A percentile compares a stretch with the other conserved stretches of the same genome.
Conservation (phyloP, 2,797 vertebrate species). For the Austrolebias charrua region DNA sequence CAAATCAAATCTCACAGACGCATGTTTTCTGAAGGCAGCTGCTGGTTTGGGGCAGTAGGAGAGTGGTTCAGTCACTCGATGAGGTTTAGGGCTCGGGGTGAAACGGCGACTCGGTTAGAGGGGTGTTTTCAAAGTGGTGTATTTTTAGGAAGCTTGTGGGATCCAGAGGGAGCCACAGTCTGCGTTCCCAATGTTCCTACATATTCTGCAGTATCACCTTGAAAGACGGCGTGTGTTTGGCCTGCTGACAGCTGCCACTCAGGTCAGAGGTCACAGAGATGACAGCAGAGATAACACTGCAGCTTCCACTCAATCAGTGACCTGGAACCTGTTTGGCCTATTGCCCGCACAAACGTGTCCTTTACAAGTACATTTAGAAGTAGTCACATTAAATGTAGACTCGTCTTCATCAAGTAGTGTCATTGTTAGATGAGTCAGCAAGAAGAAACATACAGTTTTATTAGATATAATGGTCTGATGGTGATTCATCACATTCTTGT, state of each 20-base stretch:
- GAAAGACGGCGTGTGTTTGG: constrained; percentile 53
- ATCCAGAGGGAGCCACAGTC: constrained; percentile 32
- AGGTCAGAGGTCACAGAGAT: constrained; percentile 58
- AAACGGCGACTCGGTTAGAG: constrained; percentile 3
- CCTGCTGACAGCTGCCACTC: constrained; percentile 59
- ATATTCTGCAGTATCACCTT: constrained; percentile 45
- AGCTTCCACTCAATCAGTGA: constrained; percentile 33
- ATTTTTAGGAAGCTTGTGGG: constrained; percentile 53
- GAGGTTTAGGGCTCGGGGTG: constrained; percentile 9
- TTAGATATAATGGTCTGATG: too few species aligned
- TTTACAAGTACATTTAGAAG: background rate
- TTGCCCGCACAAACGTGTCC: background rate
- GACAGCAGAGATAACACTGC: constrained; percentile 39
- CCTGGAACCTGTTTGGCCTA: background rate
- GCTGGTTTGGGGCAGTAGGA: constrained; percentile 22
- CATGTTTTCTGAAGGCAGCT: constrained; percentile 39
- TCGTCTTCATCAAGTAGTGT: too few species aligned
- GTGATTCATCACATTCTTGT: too few species aligned
- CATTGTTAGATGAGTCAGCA: too few species aligned
- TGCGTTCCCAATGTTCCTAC: constrained; percentile 45
- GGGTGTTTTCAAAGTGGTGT: constrained; percentile 31
- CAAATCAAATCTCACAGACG: constrained; percentile 38
- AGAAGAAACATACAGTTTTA: too few species aligned
- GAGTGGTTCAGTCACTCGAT: constrained; percentile 20
- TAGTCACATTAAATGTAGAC: too few species aligned